Percentiles rank a stretch among this genome's conserved stretches.
phyloP scores from a whole-genome alignment of 2,113 vertebrate genomes.

The Noturus placidus region DNA sequence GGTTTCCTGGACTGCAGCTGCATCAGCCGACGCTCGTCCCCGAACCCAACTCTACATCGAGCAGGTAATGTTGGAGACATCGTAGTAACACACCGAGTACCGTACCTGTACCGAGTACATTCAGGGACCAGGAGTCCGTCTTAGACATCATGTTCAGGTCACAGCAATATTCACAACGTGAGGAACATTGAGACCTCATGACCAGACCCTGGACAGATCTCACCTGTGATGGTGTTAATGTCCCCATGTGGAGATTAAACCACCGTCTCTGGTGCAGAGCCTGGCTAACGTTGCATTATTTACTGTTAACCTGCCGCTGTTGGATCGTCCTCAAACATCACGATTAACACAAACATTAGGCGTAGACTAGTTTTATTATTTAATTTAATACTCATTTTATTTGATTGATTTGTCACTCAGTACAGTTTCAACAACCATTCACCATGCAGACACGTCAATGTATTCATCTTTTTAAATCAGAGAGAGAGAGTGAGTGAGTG shows the following conservation, averaged over 20 bases:
- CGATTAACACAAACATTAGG: neutral
- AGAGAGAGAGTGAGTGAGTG: neutral
- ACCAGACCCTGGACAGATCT: neutral
- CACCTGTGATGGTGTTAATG: too few relatives aligned
- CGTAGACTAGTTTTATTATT: neutral
- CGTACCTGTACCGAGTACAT: too few relatives aligned
- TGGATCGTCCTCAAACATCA: neutral
- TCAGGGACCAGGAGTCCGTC: neutral
- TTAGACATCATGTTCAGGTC: too few relatives aligned
- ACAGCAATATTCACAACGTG: neutral
- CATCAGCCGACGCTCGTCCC: neutral
- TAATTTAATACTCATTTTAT: slow-evolving; percentile 11
- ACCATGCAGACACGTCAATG: slow-evolving; percentile 30
- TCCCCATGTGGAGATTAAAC: too few relatives aligned
- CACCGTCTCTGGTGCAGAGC: too few relatives aligned
- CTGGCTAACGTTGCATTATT: too few relatives aligned
- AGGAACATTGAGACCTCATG: neutral
- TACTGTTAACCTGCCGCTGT: too few relatives aligned
- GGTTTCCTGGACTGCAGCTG: neutral
- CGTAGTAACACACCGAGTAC: neutral
- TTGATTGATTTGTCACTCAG: slow-evolving; percentile 40
- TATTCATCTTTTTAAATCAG: neutral
- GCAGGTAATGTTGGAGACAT: neutral
- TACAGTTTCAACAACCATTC: slow-evolving; percentile 33
- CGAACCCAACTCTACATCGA: too few relatives aligned